Evolutionary conservation across 23 tunicate genomes (phyloP), one percentile per base, ranked within the genome.

Genomic region (Styela clava): DNA sequence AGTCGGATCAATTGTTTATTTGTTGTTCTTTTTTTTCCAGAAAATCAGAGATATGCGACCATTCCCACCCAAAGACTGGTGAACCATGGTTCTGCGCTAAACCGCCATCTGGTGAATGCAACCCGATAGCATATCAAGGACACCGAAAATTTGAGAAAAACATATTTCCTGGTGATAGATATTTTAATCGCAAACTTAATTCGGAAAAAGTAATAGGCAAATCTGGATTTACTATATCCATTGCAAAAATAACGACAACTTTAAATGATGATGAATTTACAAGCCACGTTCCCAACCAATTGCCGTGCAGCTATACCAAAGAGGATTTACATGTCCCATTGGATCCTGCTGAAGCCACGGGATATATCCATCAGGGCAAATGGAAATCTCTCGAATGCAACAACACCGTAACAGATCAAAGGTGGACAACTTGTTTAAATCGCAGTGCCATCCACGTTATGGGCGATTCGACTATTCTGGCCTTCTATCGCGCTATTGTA

Each of bases 401-500:
- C 7, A 69, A 74, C 63, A 30, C 37, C 33, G 12, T 18, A 3
- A 18, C 29, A 21, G 28, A 35, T 0, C 2, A 61, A n/a, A 31
- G 25, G 7, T 83, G 21, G n/a, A 27, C 7, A 5, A 26, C 24
- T 19, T 83, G 87, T 62, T 64, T 83, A 26, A 1, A 62, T 12
- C 64, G 64, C 62, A 83, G 74, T 23, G 32, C 64, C 52, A 70
- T 83, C 7, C 74, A 62, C 29, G 21, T 83, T 23, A 0, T 83
- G 2, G 87, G 87, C 3, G 87, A 83, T 35, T 83, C 87, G 5
- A 83, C 87, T 23, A 74, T 83, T 65, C 29, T 78, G 12, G 73
- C 63, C 74, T 74, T 74, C 22, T 83, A 73, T 74, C 71, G 63
- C 0, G 26, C 31, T 3, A 31, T 63, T 18, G 1, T 21, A 3